Base-by-base conservation (phyloP, 2,113 vertebrate genomes). In the Bettongia penicillata region DNA sequence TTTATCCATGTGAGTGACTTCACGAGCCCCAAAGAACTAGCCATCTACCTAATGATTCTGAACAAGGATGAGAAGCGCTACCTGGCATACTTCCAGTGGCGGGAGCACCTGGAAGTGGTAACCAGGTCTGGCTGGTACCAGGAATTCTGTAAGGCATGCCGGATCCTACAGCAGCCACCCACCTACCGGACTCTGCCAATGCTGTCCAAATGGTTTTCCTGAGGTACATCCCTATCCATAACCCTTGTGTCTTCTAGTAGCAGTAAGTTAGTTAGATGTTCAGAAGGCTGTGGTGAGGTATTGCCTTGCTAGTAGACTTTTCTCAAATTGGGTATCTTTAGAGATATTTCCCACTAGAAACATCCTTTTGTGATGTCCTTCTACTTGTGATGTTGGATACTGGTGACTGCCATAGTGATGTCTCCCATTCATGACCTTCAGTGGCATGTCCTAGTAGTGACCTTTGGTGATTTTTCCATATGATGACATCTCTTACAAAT, bases 1-100 rank as follows among this genome's bases (percentile, higher is more conserved):
- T 99, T 99, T 93, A 99, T 99, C 96, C 99, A 99, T 0, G 96
- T 99, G 0, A 61, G 98, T 0, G 99, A 99, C 97, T 99, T 99
- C 4, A 84, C 90, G 28, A 98, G 93, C 1, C n/a, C 97, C 0
- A 16, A 0, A 22, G 97, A 97, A 0, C 98, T 99, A 96, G 99
- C 98, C 0, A 47, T 0, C 6, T 97, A 98, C 91, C 97, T 99
- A 37, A 51, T 47, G 68, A 92, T 51, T 0, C 95, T 99, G 93
- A 98, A 98, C 12, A 0, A 52, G 8, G 98, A 99, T 52, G 1
- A 91, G 0, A 0, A 53, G 28, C 91, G 51, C 16, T 99, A 99
- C 90, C 96, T 96, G 51, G 4, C 77, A 12, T 98, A 98, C 97
- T 98, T 99, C 68, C 68, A 57, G 53, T 99, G 99, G 99, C 97